A percentile compares a stretch with the other conserved stretches of the same genome.
These are phyloP conservation scores for Bombus turneri DNA, from an alignment of 1,140 invertebrate species.

Conservation along the genomic window DNA sequence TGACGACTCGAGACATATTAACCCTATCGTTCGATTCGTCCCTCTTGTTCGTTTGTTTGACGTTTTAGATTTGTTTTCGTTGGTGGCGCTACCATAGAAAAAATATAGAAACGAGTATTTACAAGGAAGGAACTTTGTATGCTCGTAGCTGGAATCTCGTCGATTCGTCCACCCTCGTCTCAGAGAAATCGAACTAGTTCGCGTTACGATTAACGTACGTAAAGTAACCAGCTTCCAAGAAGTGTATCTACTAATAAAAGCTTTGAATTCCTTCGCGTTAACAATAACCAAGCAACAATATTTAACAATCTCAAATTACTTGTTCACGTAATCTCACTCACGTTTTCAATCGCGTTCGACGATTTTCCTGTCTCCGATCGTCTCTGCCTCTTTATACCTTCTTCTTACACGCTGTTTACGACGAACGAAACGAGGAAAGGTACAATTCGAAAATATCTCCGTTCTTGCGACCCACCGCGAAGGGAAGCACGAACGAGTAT, in stretches of 20 bases:
- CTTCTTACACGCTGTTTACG: constrained; percentile 16
- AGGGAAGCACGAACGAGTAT: constrained; percentile 12
- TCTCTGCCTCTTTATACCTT: neutral
- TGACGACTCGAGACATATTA: constrained; percentile 36
- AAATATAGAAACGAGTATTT: constrained; percentile 69
- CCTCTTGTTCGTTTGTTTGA: constrained; percentile 9
- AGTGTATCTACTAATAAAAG: constrained; percentile 37
- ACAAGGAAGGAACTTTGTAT: constrained; percentile 67
- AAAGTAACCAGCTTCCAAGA: constrained; percentile 27
- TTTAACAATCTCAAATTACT: constrained; percentile 40
- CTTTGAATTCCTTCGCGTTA: constrained; percentile 41
- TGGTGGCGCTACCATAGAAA: constrained; percentile 66
- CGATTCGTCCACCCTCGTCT: constrained; percentile 18
- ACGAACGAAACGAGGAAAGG: constrained; percentile 26
- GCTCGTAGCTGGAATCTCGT: constrained; percentile 46
- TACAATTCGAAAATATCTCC: neutral
- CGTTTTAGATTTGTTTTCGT: constrained; percentile 43
- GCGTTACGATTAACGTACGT: constrained; percentile 13
- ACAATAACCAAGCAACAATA: constrained; percentile 48
- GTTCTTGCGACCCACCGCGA: neutral
- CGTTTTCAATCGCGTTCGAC: constrained; percentile 9
- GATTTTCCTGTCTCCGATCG: no score
- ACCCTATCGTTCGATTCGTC: constrained; percentile 33
- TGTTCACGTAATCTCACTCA: constrained; percentile 31
- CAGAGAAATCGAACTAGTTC: constrained; percentile 41